phyloP scores from a whole-genome alignment of 2,113 vertebrate genomes.

The Ancistrus triradiatus region DNA sequence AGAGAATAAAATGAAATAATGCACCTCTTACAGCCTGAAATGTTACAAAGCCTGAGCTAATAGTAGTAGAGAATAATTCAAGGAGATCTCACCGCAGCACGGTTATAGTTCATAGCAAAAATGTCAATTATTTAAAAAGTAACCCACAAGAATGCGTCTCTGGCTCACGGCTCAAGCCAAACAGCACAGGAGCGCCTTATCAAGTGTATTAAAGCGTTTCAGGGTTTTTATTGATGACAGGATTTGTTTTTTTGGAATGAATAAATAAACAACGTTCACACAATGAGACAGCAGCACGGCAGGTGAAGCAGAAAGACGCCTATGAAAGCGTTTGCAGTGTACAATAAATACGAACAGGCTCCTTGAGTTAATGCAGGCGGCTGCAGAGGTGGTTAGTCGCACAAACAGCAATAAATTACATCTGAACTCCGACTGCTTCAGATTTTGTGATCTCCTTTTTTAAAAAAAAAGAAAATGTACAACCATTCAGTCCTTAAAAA shows the following conservation, averaged over 20 bases:
- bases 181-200: slow-evolving; percentile 31
- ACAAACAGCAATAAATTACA: slow-evolving; percentile 84
- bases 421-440: slow-evolving; percentile 57
- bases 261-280: slow-evolving; percentile 85
- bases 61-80: neutral
- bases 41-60: no score
- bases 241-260: slow-evolving; percentile 86
- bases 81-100: no score
- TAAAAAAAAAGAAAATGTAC: slow-evolving; percentile 63
- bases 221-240: slow-evolving; percentile 92
- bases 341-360: slow-evolving; percentile 85
- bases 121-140: no score
- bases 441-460: no score
- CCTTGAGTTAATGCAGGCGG: slow-evolving; percentile 68
- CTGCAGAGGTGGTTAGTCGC: slow-evolving; percentile 60
- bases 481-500: slow-evolving; percentile 43
- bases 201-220: slow-evolving; percentile 85
- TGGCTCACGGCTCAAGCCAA: neutral
- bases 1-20: no score
- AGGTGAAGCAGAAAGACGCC: slow-evolving; percentile 63
- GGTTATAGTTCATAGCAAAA: no score
- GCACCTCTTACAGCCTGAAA: no score
- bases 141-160: neutral
- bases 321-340: slow-evolving; percentile 63
- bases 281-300: slow-evolving; percentile 65